Percentiles rank a stretch among this genome's conserved stretches.
Evolutionary conservation across 2,113 vertebrate genomes (phyloP).

Genomic region (Chloropsis hardwickii): DNA sequence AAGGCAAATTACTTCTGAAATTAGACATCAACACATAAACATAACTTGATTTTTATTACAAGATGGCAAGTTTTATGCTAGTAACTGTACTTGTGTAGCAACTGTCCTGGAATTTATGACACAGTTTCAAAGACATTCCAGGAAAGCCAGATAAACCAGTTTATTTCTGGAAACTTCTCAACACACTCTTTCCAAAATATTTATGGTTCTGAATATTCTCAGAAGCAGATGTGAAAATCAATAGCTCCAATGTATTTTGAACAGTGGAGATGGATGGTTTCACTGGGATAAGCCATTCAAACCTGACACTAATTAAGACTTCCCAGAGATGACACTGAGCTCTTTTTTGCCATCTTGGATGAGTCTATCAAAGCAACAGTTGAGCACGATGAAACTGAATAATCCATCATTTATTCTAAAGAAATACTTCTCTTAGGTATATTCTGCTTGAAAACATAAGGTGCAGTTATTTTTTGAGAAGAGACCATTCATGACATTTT

Average conservation of each 20-base stretch:
- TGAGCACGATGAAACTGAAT: not conserved
- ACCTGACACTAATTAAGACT: not conserved
- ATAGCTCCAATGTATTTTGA: not conserved
- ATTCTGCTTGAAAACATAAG: not conserved
- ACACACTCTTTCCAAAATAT: not conserved
- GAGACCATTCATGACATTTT: not conserved
- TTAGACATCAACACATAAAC: not conserved
- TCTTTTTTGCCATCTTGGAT: not conserved
- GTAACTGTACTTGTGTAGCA: not conserved
- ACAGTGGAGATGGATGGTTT: not conserved
- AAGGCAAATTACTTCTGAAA: not conserved
- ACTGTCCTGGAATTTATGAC: not conserved
- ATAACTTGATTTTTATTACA: not conserved
- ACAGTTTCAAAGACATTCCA: constrained; percentile 1
- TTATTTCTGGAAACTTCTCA: not conserved
- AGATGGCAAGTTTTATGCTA: not conserved
- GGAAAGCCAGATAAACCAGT: not conserved
- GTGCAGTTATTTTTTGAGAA: not conserved
- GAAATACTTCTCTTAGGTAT: not conserved
- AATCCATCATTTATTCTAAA: not conserved
- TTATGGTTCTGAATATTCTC: not conserved
- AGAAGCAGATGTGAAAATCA: constrained; percentile 12
- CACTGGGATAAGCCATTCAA: not conserved
- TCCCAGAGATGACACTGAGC: not conserved
- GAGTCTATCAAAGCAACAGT: not conserved